These are phyloP conservation scores for Diplazon laetatorius DNA, from an alignment of 2,888 invertebrate species.

Conservation along the genomic window DNA sequence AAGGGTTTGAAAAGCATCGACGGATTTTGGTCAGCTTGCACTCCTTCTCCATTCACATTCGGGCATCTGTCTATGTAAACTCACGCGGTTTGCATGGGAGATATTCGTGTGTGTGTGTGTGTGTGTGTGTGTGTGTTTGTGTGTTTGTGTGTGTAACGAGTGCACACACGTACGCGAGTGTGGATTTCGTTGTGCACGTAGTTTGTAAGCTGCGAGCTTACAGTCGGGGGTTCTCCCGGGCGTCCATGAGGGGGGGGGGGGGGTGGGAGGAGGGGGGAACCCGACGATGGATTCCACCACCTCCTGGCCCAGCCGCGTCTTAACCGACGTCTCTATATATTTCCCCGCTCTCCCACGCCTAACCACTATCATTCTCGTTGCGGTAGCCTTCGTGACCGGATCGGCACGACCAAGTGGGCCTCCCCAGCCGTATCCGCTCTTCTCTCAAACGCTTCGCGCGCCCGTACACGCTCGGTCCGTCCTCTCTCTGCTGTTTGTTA, in stretches of 20 bases:
- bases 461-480: constrained; percentile 22
- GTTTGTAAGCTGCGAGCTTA: constrained; percentile 12
- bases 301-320: constrained; percentile 61
- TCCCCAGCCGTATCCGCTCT: constrained; percentile 50
- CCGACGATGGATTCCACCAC: constrained; percentile 61
- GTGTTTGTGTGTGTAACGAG: constrained; percentile 12
- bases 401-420: constrained; percentile 57
- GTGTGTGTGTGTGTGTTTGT: too few species aligned
- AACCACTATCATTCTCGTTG: constrained; percentile 71
- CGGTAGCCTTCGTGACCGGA: constrained; percentile 70
- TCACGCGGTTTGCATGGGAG: too few species aligned
- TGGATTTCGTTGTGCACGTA: neutral
- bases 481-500: too few species aligned
- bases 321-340: constrained; percentile 62
- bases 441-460: constrained; percentile 61
- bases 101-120: too few species aligned
- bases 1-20: constrained; percentile 1
- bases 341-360: constrained; percentile 68
- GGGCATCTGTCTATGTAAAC: neutral
- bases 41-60: neutral
- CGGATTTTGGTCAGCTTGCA: neutral
- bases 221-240: constrained; percentile 1
- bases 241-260: constrained; percentile 36
- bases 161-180: neutral
- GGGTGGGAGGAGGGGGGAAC: constrained; percentile 15